Conservation (phyloP, 2,888 invertebrate genomes). For the Melinopterus prodromus region DNA sequence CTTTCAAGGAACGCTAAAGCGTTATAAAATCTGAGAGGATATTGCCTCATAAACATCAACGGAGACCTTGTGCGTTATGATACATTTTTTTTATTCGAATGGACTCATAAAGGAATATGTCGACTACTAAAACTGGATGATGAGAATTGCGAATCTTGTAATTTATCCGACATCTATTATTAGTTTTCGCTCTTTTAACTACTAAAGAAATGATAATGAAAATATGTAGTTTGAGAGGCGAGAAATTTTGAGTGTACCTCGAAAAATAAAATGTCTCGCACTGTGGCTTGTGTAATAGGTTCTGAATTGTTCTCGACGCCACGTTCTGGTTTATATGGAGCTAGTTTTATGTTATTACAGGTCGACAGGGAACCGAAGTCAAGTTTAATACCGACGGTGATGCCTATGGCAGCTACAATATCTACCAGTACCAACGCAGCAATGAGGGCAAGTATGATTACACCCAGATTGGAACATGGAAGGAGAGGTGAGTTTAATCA, state of each 20-base stretch:
- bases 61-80: not conserved
- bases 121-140: no score
- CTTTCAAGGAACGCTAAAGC: not conserved
- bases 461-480: slow-evolving; percentile 67
- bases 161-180: no score
- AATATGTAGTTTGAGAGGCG: no score
- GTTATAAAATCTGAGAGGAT: not conserved
- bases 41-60: slow-evolving; percentile 4
- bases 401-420: slow-evolving; percentile 73
- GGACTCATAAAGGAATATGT: not conserved
- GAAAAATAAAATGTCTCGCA: no score
- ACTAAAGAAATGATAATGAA: no score
- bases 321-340: not conserved
- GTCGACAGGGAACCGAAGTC: slow-evolving; percentile 56
- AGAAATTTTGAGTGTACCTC: no score
- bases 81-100: slow-evolving; percentile 6
- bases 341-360: slow-evolving; percentile 41
- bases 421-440: slow-evolving; percentile 71
- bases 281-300: no score
- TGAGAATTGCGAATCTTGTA: not conserved
- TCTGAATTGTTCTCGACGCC: not conserved
- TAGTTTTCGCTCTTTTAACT: no score
- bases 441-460: slow-evolving; percentile 66
- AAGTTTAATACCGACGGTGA: slow-evolving; percentile 73
- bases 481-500: slow-evolving; percentile 61